phyloP scores from a whole-genome alignment of 2,797 vertebrate species.

The Gallinago stenura region DNA sequence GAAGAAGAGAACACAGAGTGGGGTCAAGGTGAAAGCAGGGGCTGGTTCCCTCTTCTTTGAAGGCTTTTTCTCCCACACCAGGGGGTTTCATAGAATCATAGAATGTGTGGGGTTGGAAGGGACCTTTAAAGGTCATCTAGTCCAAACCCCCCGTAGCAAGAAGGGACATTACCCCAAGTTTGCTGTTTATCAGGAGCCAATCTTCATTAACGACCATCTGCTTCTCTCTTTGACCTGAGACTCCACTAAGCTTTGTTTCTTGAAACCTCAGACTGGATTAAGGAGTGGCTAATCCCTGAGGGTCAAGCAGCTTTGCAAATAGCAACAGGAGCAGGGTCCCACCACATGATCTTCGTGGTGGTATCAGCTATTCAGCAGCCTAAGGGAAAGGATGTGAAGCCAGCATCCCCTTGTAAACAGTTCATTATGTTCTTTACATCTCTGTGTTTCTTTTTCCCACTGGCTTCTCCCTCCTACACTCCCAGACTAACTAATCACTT shows the following conservation, averaged over 20 bases:
- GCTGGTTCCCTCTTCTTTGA: not conserved
- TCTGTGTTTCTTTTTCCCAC: not conserved
- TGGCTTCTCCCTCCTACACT: not conserved
- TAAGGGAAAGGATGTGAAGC: not conserved
- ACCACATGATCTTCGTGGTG: not conserved
- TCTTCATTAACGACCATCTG: not conserved
- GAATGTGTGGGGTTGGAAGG: too few relatives aligned
- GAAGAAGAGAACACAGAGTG: accelerated
- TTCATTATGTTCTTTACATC: constrained; percentile 37
- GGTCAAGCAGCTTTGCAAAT: not conserved
- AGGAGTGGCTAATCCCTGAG: not conserved
- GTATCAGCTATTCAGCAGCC: not conserved
- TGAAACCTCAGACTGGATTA: not conserved
- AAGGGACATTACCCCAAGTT: too few relatives aligned
- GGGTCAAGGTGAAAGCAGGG: not conserved
- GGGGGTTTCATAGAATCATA: not conserved
- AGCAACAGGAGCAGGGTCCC: not conserved
- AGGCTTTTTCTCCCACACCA: accelerated
- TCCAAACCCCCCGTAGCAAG: too few relatives aligned
- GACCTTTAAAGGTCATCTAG: too few relatives aligned
- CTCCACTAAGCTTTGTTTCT: not conserved
- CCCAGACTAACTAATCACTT: not conserved
- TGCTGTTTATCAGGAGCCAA: not conserved
- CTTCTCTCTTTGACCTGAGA: not conserved
- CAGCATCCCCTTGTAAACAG: constrained; percentile 17